Base-by-base conservation (phyloP, 1,140 invertebrate species). In the Anoplolepis gracilipes region DNA sequence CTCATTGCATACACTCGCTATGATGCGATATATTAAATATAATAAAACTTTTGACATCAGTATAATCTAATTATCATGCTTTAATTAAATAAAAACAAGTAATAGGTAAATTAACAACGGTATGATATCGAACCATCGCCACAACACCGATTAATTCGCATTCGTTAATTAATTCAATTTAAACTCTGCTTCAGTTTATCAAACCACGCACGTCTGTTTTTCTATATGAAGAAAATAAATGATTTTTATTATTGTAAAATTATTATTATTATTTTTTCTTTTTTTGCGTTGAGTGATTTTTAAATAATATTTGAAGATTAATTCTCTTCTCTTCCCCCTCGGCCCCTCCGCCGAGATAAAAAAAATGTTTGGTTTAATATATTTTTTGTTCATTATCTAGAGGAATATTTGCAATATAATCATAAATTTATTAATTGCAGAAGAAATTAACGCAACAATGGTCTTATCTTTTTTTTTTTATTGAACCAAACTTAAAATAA, bases 81-180 rank as follows among this genome's bases (percentile, higher is more conserved):
- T 53, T n/a, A 19, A 65, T 78, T 67, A 62, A 10, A 6, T 16
- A 3, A 7, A 49, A 36, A 36, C 16, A 5, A 22, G 8, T 7
- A 49, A 36, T 55, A 22, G 11, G 8, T 79, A 8, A 28, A 16
- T 69, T 22, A 2, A 25, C 36, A 10, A 59, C 4, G 8, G 0
- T 19, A 42, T 22, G n/a, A 28, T 16, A 28, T 53, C 19, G 4
- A 33, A 55, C 10, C 10, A 53, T 33, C 46, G 16, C n/a, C n/a
- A 22, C 46, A 61, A 42, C 30, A 10, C 22, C 39, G 5, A 46
- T 62, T 77, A 46, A 62, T 22, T 62, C 0, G 36, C 16, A 4
- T 16, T 62, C 4, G 33, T 76, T 61, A 62, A 69, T 79, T 69
- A 55, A 55, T 39, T 53, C 8, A 46, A 13, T 13, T 69, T 55